Conservation (phyloP, 2,113 vertebrate genomes). For the Urocitellus parryii region DNA sequence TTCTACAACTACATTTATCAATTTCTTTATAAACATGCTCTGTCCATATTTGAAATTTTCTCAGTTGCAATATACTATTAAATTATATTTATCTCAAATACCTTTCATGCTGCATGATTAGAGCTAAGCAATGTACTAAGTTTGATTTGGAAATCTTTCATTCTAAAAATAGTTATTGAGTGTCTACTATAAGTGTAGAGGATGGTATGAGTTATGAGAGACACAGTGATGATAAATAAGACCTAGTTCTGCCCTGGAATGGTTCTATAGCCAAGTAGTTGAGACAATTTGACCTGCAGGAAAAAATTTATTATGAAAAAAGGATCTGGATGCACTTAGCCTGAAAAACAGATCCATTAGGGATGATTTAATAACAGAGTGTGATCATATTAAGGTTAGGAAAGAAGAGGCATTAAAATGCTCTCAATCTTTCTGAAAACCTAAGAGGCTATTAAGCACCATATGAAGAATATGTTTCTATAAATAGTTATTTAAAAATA, state of each 20-base stretch:
- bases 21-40: background rate
- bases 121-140: background rate
- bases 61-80: background rate
- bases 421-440: slow-evolving; percentile 30
- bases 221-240: background rate
- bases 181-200: background rate
- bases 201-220: background rate
- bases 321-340: slow-evolving; percentile 54
- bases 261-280: background rate
- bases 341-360: slow-evolving; percentile 60
- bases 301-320: slow-evolving; percentile 4
- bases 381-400: slow-evolving; percentile 55
- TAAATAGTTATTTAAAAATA: slow-evolving; percentile 68
- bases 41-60: background rate
- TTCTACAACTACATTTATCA: background rate
- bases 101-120: accelerated
- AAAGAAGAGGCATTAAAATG: slow-evolving; percentile 54
- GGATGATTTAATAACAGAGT: slow-evolving; percentile 68
- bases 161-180: background rate
- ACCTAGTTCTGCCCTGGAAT: background rate
- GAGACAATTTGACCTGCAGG: background rate
- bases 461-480: slow-evolving; percentile 59
- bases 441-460: slow-evolving; percentile 38
- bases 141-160: background rate
- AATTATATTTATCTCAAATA: background rate